A percentile compares a stretch with the other conserved stretches of the same genome.
Evolutionary conservation across 2,797 vertebrate species (phyloP).

Genomic region (Coracias cyanogaster): DNA sequence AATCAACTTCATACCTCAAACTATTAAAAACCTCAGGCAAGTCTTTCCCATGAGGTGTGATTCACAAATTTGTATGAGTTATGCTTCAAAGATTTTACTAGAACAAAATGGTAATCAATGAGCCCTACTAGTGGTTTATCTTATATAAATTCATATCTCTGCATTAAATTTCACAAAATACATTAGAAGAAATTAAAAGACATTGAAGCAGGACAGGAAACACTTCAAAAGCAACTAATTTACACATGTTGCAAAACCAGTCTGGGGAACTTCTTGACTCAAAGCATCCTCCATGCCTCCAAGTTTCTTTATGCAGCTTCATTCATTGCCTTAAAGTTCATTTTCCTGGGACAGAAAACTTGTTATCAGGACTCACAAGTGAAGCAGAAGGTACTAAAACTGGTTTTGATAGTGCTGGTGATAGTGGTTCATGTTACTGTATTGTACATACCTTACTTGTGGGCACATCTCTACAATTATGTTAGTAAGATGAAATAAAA

Average conservation of each 20-base stretch:
- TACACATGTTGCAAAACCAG: neutral
- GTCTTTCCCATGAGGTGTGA: neutral
- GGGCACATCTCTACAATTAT: neutral
- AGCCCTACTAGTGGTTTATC: neutral
- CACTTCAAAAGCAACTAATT: neutral
- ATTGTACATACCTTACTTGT: neutral
- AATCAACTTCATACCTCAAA: neutral
- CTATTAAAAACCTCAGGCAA: slow-evolving; percentile 24
- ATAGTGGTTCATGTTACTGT: neutral
- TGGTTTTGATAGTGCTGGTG: neutral
- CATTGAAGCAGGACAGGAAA: neutral
- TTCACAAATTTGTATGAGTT: neutral
- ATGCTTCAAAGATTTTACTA: slow-evolving; percentile 1
- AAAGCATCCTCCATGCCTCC: neutral
- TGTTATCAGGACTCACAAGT: neutral
- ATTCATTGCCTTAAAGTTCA: neutral
- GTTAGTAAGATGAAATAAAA: neutral
- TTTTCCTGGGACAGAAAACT: neutral
- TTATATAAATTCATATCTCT: neutral
- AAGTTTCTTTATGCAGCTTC: neutral
- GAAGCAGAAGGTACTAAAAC: neutral
- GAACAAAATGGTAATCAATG: neutral
- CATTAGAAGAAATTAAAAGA: neutral
- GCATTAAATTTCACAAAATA: neutral
- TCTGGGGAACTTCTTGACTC: neutral